phyloP scores from a whole-genome alignment of 92 coral and sea anemone genomes.

The Siderastrea radians region DNA sequence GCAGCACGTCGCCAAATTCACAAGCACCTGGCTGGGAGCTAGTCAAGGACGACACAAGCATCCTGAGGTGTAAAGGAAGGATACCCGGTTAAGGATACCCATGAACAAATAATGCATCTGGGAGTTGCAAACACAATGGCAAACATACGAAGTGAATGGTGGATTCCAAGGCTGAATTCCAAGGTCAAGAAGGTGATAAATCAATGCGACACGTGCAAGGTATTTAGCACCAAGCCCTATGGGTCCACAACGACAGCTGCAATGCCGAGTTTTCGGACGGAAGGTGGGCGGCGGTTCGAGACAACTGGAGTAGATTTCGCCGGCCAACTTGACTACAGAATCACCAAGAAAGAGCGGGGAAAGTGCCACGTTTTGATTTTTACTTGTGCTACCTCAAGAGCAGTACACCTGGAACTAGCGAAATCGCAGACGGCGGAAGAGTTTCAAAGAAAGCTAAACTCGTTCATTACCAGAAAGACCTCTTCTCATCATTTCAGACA shows the following conservation, averaged over 20 bases:
- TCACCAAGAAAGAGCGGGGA: constrained; percentile 62
- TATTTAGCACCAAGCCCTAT: too few relatives aligned
- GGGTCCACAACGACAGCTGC: too few relatives aligned
- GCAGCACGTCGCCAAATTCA: constrained; percentile 20
- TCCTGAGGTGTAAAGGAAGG: constrained; percentile 56
- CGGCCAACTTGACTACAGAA: constrained; percentile 72
- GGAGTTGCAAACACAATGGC: too few relatives aligned
- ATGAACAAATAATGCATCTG: too few relatives aligned
- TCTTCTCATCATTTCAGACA: constrained; percentile 54
- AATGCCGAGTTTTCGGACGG: constrained; percentile 1
- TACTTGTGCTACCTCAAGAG: constrained; percentile 56
- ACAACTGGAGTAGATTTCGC: constrained; percentile 77
- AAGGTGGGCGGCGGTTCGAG: constrained; percentile 59
- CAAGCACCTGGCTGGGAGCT: constrained; percentile 47
- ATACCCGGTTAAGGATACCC: constrained; percentile 14
- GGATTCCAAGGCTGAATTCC: too few relatives aligned
- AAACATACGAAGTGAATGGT: too few relatives aligned
- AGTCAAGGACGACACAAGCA: constrained; percentile 34
- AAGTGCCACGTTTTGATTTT: constrained; percentile 62
- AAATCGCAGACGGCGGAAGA: constrained; percentile 37
- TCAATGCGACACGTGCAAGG: too few relatives aligned
- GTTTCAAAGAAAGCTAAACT: constrained; percentile 3
- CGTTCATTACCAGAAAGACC: constrained; percentile 60
- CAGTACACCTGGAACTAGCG: constrained; percentile 49
- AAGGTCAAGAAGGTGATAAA: too few relatives aligned